phyloP scores from a whole-genome alignment of 2,888 invertebrate species.

The Tachina fera region DNA sequence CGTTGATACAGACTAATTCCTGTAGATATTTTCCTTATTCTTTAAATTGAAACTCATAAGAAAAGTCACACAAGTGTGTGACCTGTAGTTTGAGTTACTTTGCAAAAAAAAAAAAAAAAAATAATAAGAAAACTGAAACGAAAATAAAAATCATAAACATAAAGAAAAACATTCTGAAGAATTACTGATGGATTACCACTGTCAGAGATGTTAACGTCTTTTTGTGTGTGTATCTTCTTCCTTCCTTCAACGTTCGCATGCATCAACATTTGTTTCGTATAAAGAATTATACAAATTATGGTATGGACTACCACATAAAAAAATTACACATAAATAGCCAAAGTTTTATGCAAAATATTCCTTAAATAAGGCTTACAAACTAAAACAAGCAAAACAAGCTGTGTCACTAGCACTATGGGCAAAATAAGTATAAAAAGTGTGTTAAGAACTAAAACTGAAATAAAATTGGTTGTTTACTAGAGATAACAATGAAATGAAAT shows the following conservation, averaged over 20 bases:
- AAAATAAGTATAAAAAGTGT: not conserved
- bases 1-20: not conserved
- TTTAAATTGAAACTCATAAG: constrained; percentile 18
- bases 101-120: not conserved
- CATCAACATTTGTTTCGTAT: constrained; percentile 19
- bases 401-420: constrained; percentile 41
- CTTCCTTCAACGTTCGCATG: constrained; percentile 10
- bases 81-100: constrained; percentile 55
- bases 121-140: not conserved
- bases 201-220: constrained; percentile 55
- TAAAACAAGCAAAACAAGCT: not conserved
- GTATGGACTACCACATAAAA: constrained; percentile 16
- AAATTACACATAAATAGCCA: constrained; percentile 39
- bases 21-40: not conserved
- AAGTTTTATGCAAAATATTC: constrained; percentile 62
- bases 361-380: constrained; percentile 41
- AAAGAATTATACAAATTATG: constrained; percentile 42
- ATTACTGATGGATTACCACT: constrained; percentile 67
- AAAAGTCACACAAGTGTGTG: constrained; percentile 68
- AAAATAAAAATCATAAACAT: constrained; percentile 30
- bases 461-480: too few relatives aligned
- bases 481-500: too few relatives aligned
- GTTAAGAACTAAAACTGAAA: too few relatives aligned
- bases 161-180: constrained; percentile 64
- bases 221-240: not conserved